These are phyloP conservation scores for Pogonomyrmex californicus DNA, from an alignment of 1,140 invertebrate genomes.

Conservation along the genomic window DNA sequence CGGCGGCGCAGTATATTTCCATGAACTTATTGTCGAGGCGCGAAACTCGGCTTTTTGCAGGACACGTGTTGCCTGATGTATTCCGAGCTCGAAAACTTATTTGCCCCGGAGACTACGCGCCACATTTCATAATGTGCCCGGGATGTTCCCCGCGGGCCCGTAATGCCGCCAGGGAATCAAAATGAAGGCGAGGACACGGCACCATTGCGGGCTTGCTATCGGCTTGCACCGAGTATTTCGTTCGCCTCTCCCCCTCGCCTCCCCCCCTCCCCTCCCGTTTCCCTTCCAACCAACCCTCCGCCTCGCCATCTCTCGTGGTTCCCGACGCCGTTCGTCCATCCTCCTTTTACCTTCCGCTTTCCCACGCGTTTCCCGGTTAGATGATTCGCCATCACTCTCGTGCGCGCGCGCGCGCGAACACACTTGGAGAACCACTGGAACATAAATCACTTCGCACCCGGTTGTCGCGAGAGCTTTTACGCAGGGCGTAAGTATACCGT, in stretches of 20 bases:
- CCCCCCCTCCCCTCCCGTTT: not conserved
- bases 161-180: constrained; percentile 71
- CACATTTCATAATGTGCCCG: constrained; percentile 81
- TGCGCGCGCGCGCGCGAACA: not conserved
- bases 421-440: constrained; percentile 5
- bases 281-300: too few relatives aligned
- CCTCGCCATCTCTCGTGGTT: not conserved
- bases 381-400: not conserved
- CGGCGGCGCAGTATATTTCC: constrained; percentile 78
- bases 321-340: not conserved
- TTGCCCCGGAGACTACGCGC: constrained; percentile 74
- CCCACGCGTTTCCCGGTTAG: constrained; percentile 24
- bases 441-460: constrained; percentile 42
- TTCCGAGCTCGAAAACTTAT: constrained; percentile 80
- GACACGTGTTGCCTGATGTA: constrained; percentile 84
- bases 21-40: constrained; percentile 81
- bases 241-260: constrained; percentile 9
- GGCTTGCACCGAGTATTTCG: constrained; percentile 14
- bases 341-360: not conserved
- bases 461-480: constrained; percentile 39
- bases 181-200: constrained; percentile 69
- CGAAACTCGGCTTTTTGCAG: constrained; percentile 80
- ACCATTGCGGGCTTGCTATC: constrained; percentile 36
- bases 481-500: not conserved
- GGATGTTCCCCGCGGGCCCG: constrained; percentile 64